phyloP scores from a whole-genome alignment of 2,888 invertebrate species.

The Dryococelus australis region DNA sequence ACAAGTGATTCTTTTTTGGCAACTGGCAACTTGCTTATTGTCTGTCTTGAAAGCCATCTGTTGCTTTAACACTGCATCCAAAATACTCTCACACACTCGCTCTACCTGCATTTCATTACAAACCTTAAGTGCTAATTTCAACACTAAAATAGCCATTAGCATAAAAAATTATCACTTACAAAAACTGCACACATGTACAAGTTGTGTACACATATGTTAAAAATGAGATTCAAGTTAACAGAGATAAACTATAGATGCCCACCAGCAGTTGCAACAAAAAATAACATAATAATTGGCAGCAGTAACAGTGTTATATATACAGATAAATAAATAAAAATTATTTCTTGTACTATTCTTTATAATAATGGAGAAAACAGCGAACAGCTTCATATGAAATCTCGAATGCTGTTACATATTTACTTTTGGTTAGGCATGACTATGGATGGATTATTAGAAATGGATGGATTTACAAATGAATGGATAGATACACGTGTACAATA shows the following conservation, averaged over 20 bases:
- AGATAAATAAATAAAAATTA: neutral
- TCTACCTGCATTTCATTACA: no score
- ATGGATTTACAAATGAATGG: slow-evolving; percentile 16
- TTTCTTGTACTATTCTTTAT: neutral
- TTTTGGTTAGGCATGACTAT: neutral
- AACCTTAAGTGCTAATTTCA: neutral
- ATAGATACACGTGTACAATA: neutral
- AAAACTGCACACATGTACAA: neutral
- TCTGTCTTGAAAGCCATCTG: no score
- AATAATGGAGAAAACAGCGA: neutral
- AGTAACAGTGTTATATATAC: neutral
- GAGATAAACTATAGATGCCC: neutral
- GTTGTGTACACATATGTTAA: neutral
- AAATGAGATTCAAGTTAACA: slow-evolving; percentile 6
- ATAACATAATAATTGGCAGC: neutral
- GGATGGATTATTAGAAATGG: neutral
- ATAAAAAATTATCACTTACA: neutral
- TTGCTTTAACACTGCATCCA: no score
- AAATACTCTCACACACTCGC: no score
- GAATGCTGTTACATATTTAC: neutral
- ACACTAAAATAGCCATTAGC: neutral
- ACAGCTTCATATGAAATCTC: neutral
- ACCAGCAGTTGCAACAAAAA: neutral
- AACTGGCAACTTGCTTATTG: no score
- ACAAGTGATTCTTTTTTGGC: no score